A percentile compares a stretch with the other conserved stretches of the same genome.
Evolutionary conservation across 1,140 invertebrate genomes (phyloP).

Genomic region (Maniola jurtina): DNA sequence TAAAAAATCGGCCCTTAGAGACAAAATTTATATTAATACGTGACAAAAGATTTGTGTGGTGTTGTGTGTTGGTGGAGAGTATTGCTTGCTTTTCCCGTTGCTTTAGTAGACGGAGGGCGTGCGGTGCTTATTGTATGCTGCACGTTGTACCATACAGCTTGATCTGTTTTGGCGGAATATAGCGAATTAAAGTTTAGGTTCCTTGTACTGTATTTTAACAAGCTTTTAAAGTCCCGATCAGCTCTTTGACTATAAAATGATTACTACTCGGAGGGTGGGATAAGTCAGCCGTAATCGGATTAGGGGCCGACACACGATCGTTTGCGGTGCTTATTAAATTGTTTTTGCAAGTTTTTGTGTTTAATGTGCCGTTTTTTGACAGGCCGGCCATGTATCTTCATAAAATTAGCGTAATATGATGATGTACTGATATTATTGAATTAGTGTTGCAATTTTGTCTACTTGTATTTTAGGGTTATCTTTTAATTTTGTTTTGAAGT

Average conservation of each 20-base stretch:
- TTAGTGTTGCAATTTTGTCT: slow-evolving; percentile 2
- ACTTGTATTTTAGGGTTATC: neutral
- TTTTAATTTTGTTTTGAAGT: neutral
- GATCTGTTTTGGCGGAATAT: no score
- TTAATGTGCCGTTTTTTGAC: slow-evolving; percentile 17
- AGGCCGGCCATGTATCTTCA: slow-evolving; percentile 3
- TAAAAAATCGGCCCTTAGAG: no score
- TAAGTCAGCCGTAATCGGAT: slow-evolving; percentile 61
- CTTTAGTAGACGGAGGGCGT: no score
- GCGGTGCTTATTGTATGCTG: no score
- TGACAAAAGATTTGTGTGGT: no score
- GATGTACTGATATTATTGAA: neutral
- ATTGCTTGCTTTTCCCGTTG: no score
- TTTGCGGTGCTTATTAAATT: slow-evolving; percentile 49
- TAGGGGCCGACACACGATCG: slow-evolving; percentile 33
- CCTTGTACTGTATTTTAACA: no score
- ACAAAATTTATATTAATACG: no score
- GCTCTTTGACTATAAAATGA: slow-evolving; percentile 52
- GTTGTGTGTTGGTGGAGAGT: no score
- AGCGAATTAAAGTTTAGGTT: no score
- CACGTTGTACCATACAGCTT: no score
- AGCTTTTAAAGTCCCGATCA: neutral
- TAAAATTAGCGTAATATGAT: slow-evolving; percentile 3
- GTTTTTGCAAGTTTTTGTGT: slow-evolving; percentile 24
- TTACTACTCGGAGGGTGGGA: slow-evolving; percentile 54